Base-by-base conservation (phyloP, 2,113 vertebrate genomes). In the Cololabis saira region DNA sequence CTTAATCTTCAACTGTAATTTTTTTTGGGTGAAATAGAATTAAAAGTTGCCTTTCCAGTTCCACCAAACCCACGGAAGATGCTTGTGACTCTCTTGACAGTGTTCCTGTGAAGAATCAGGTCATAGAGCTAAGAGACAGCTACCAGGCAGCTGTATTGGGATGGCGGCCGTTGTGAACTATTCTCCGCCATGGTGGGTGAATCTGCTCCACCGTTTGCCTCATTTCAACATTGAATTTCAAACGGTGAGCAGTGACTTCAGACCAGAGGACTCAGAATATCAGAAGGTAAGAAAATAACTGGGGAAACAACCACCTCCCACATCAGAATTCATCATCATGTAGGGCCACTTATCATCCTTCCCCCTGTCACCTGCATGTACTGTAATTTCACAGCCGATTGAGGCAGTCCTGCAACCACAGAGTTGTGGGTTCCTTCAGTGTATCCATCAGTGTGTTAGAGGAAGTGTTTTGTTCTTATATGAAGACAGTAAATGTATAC, bases 131-230 rank as follows among this genome's bases (percentile, higher is more conserved):
- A 57, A 81, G 75, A 17, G 47, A 63, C 48, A 41, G 56, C 49
- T 47, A 10, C 18, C 59, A 67, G 61, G 42, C 65, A 57, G 52
- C 58, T 52, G 76, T 67, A 45, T 58, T 45, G 59, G 82, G 63
- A 95, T 95, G 94, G 95, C 96, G 71, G 95, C 95, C 44, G 96
- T 95, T 12, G 94, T 97, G 71, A 96, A 95, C 91, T 98, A 97
- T 85, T 93, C 94, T 67, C 95, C 96, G 5, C 96, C 96, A 10
- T 98, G 96, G 96, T 98, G 96, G 96, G 96, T 96, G 78, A 96
- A 90, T 86, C 94, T 98, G 42, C 92, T 98, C 67, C 96, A 98
- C 91, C 94, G 96, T 68, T 86, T 98, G 81, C 96, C 96, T 65
- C 96, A 96, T 82, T 89, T 97, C 88, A 94, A 93, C 91, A 88